Evolutionary conservation across 2,888 invertebrate species (phyloP).

Genomic region (Amiota minor): DNA sequence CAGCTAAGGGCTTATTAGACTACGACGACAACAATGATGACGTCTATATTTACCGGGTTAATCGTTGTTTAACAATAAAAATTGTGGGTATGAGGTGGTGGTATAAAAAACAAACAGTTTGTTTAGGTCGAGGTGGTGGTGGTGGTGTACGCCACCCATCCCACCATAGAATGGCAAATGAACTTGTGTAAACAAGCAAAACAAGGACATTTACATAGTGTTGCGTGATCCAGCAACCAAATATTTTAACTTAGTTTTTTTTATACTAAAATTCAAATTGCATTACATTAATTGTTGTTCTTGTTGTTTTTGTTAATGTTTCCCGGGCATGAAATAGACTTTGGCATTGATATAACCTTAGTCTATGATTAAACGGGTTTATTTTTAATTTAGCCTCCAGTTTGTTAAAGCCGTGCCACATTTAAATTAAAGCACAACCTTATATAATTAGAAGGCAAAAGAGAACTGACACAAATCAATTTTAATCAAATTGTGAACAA

Average conservation of each 20-base stretch:
- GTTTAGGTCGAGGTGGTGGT: too few species aligned
- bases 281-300: neutral
- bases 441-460: neutral
- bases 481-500: neutral
- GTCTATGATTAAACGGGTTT: conserved; percentile 32
- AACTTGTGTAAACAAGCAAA: too few species aligned
- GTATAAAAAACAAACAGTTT: too few species aligned
- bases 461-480: neutral
- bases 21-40: too few species aligned
- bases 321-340: conserved; percentile 33
- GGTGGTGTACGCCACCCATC: too few species aligned
- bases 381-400: conserved; percentile 14
- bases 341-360: conserved; percentile 1
- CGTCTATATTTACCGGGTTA: too few species aligned
- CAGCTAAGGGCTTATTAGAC: too few species aligned
- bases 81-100: too few species aligned
- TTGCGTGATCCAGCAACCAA: neutral
- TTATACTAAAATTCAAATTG: neutral
- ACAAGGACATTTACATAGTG: too few species aligned
- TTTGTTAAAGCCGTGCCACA: conserved; percentile 13
- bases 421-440: conserved; percentile 1
- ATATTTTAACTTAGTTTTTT: neutral
- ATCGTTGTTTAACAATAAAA: too few species aligned
- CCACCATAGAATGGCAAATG: too few species aligned
- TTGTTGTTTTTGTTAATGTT: neutral